Conservation (phyloP, 2,797 vertebrate genomes). For the Emydoidea blandingii region DNA sequence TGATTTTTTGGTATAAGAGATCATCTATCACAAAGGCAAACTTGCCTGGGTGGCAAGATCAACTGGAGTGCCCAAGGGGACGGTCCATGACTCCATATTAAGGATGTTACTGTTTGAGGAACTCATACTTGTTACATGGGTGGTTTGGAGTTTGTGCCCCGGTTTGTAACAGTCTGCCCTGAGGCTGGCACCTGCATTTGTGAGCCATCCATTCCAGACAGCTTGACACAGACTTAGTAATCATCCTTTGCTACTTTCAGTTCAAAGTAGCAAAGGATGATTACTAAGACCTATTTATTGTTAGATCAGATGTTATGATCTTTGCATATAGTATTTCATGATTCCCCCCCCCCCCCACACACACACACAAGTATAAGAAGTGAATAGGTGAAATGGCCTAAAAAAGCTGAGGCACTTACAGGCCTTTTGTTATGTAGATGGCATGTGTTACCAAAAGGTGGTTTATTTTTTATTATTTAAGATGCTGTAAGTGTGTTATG, state of each 20-base stretch:
- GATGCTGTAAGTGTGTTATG: neutral
- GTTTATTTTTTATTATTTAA: neutral
- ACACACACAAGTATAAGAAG: neutral
- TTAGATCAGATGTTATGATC: no score
- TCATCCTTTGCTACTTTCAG: neutral
- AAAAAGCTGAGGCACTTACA: rapidly evolving
- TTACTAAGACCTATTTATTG: neutral
- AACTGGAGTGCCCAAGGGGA: no score
- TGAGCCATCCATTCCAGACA: neutral
- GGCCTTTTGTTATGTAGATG: neutral
- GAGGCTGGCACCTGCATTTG: neutral
- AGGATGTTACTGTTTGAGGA: neutral
- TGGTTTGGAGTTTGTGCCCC: neutral
- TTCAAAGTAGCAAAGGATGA: neutral
- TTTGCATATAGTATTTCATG: neutral
- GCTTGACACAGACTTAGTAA: neutral
- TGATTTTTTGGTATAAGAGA: no score
- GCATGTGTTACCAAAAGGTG: neutral
- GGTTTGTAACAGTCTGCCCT: no score
- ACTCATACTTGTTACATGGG: neutral
- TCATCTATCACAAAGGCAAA: no score
- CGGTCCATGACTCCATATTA: neutral
- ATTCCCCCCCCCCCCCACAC: neutral
- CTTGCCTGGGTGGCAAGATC: no score
- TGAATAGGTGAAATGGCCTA: neutral